Conservation (phyloP, 2,113 vertebrate species). For the Ictidomys tridecemlineatus region DNA sequence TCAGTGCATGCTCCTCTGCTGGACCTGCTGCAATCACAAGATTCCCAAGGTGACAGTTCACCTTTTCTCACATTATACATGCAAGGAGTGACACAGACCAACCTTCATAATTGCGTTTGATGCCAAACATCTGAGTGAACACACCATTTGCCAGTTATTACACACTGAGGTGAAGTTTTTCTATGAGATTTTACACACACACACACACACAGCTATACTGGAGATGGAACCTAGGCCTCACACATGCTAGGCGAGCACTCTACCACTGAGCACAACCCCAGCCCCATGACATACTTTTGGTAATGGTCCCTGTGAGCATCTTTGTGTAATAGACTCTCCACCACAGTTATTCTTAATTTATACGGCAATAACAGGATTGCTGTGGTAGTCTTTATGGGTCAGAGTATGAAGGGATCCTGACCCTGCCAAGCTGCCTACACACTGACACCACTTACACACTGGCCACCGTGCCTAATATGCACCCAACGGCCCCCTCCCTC, state of each 20-base stretch:
- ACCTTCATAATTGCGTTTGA: not conserved
- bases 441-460: rapidly evolving
- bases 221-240: not conserved
- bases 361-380: rapidly evolving
- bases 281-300: not conserved
- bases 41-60: rapidly evolving
- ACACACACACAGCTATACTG: too few relatives aligned
- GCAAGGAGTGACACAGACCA: rapidly evolving
- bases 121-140: not conserved
- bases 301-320: rapidly evolving
- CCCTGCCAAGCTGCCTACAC: not conserved
- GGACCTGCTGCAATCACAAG: rapidly evolving
- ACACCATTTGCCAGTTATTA: not conserved
- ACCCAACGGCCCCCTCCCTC: rapidly evolving
- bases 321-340: not conserved
- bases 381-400: not conserved
- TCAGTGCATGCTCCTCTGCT: not conserved
- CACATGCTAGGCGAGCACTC: not conserved
- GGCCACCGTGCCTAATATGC: rapidly evolving
- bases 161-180: not conserved
- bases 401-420: not conserved
- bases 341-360: too few relatives aligned
- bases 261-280: not conserved
- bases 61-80: not conserved
- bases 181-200: too few relatives aligned